Percentiles rank a stretch among this genome's conserved stretches.
These are phyloP conservation scores for Acropora tenuis DNA, from an alignment of 64 coral and sea anemone genomes.

Conservation along the genomic window DNA sequence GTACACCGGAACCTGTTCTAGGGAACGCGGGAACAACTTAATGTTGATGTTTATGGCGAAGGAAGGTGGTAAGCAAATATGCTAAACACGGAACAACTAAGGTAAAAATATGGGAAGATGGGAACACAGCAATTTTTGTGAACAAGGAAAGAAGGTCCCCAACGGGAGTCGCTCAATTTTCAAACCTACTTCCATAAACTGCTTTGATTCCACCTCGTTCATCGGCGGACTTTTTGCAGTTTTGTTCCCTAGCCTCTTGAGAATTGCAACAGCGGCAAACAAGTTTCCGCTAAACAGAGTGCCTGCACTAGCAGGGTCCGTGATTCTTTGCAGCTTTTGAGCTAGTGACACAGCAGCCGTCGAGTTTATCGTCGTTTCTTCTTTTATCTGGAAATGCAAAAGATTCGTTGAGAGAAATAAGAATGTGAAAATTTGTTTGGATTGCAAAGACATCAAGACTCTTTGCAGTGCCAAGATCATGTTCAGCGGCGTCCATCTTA, in stretches of 20 bases:
- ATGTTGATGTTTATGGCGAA: too few relatives aligned
- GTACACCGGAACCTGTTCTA: too few relatives aligned
- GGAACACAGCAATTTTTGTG: background rate
- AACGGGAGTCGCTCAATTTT: background rate
- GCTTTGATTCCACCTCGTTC: background rate
- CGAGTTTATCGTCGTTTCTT: background rate
- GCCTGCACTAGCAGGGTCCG: background rate
- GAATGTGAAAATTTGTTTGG: background rate
- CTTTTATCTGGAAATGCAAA: background rate
- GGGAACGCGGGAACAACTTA: too few relatives aligned
- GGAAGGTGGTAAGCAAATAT: too few relatives aligned
- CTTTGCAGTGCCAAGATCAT: background rate
- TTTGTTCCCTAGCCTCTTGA: background rate
- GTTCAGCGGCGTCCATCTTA: too few relatives aligned
- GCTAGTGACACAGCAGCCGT: background rate
- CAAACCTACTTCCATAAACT: slow-evolving; percentile 10
- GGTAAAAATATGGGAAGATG: too few relatives aligned
- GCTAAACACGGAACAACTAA: too few relatives aligned
- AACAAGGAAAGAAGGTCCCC: too few relatives aligned
- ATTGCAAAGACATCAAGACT: background rate
- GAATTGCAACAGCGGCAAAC: slow-evolving; percentile 14
- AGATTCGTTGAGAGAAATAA: background rate
- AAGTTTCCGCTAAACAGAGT: slow-evolving; percentile 19
- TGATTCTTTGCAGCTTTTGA: background rate
- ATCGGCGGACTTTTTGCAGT: slow-evolving; percentile 2